Evolutionary conservation across 2,888 invertebrate genomes (phyloP), one percentile per base, ranked within the genome.

Genomic region (Ophioninae sp.): DNA sequence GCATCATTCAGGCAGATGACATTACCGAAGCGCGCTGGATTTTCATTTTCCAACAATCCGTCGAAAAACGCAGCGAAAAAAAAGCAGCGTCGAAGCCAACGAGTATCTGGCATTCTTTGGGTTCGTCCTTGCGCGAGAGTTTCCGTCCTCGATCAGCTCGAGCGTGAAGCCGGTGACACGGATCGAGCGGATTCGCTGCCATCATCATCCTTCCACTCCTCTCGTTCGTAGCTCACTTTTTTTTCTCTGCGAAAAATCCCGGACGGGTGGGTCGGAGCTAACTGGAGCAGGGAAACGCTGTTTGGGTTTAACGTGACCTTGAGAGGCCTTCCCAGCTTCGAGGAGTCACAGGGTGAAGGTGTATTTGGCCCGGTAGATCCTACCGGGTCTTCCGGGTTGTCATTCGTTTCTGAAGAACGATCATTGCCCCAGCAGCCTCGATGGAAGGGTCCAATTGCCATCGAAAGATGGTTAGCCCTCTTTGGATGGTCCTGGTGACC

Each of bases 131-230:
- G 86, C 85, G 88, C 89, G 89, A 90, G 83, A 87, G 85, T 82
- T 85, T 74, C 84, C 85, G 86, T 81, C 85, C 85, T 85, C 86
- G 87, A 87, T 81, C 84, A 88, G 85, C 75, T 87, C 86, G 82
- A 86, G 86, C 88, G 89, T 89, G 85, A 91, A 90, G 86, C 85
- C 88, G 87, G 89, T 90, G 90, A 90, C 91, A 90, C 87, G 89
- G 86, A 88, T 90, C 88, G 88, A 90, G 88, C 87, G 87, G 88
- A 90, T 89, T 89, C 88, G 79, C 81, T 88, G 87, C 72, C 74
- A 65, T 50, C 37, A 59, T 44, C 10, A 56, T 17, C 17, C 30
- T 56, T 17, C 7, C 21, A 23, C n/a, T 61, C 13, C 23, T 20
- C 37, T 17, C 64, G 7, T 65, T 61, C n/a, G n/a, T 59, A 10